These are phyloP conservation scores for Prinia subflava DNA, from an alignment of 2,113 vertebrate species.

Conservation along the genomic window DNA sequence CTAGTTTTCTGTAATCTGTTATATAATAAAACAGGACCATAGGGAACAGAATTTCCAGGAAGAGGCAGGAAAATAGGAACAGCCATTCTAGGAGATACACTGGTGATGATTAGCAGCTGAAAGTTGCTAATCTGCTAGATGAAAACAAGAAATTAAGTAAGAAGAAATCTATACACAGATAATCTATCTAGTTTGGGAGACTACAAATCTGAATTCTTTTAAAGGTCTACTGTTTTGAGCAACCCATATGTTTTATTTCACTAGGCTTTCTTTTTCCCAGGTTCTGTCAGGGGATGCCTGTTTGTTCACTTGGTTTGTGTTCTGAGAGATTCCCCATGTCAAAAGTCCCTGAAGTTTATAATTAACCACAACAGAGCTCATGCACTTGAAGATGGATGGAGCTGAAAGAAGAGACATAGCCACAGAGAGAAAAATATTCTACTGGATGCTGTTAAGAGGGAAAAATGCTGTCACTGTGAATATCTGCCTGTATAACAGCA, in stretches of 20 bases:
- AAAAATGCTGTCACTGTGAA: neutral
- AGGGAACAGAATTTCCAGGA: neutral
- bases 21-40: neutral
- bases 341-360: neutral
- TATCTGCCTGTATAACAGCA: neutral
- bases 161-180: neutral
- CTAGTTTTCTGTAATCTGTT: neutral
- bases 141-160: neutral
- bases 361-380: neutral
- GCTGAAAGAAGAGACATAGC: neutral
- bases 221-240: neutral
- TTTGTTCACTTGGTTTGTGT: neutral
- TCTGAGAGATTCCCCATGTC: neutral
- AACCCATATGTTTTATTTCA: neutral
- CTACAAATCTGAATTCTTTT: neutral
- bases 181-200: neutral
- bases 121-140: neutral
- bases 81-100: neutral
- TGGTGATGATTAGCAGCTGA: neutral
- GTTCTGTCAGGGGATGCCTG: neutral
- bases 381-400: neutral
- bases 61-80: neutral
- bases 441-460: neutral
- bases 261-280: neutral
- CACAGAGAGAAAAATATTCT: neutral